A percentile compares a stretch with the other conserved stretches of the same genome.
Evolutionary conservation across 2,888 invertebrate genomes (phyloP).

Genomic region (Amphipoea oculea): DNA sequence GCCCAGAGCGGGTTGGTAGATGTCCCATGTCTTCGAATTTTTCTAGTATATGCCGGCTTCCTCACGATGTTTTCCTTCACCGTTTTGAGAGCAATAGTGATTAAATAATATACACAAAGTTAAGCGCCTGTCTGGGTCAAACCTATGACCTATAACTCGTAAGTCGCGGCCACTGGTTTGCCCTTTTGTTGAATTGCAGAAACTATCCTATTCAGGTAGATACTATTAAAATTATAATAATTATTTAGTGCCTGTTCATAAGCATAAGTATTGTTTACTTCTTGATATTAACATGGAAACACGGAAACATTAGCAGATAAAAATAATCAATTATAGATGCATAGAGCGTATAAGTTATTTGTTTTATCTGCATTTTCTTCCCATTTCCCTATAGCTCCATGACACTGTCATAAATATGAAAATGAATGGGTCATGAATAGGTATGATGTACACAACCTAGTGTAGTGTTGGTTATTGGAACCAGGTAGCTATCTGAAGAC

Average conservation of each 20-base stretch:
- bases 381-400: not conserved
- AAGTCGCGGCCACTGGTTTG: no score
- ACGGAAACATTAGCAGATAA: not conserved
- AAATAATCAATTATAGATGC: not conserved
- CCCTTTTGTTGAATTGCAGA: not conserved
- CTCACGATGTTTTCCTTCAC: no score
- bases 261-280: no score
- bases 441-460: not conserved
- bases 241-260: not conserved
- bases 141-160: no score
- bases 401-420: not conserved
- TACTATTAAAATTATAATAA: not conserved
- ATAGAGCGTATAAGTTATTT: not conserved
- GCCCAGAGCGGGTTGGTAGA: no score
- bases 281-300: not conserved
- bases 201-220: no score
- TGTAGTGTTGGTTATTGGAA: not conserved
- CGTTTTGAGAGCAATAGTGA: no score
- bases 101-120: no score
- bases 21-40: no score
- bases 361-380: constrained; percentile 16
- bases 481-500: not conserved
- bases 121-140: no score
- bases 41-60: no score
- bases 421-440: constrained; percentile 21